Percentiles rank a stretch among this genome's conserved stretches.
These are phyloP conservation scores for Onychomys torridus DNA, from an alignment of 2,797 vertebrate genomes.

Conservation along the genomic window DNA sequence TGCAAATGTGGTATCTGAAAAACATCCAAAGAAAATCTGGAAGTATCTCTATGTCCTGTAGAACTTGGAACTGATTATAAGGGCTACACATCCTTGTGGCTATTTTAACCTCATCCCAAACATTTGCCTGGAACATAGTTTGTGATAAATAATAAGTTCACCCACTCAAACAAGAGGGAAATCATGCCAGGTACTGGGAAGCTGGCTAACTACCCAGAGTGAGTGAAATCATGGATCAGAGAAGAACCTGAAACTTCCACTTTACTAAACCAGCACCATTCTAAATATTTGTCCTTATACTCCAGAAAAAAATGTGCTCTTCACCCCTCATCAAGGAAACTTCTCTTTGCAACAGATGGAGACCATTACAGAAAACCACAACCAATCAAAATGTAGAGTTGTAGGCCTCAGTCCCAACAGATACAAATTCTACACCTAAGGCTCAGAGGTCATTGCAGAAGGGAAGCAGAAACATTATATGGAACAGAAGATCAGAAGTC, in stretches of 20 bases:
- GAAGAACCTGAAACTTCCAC: not conserved
- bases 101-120: not conserved
- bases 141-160: constrained; percentile 22
- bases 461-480: not conserved
- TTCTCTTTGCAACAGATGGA: not conserved
- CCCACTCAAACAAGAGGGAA: not conserved
- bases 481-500: not conserved
- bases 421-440: not conserved
- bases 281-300: not conserved
- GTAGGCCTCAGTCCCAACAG: not conserved
- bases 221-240: not conserved
- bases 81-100: not conserved
- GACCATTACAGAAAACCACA: not conserved
- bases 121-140: not conserved
- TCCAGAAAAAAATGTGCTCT: not conserved
- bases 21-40: constrained; percentile 27
- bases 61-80: not conserved
- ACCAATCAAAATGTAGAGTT: not conserved
- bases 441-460: not conserved
- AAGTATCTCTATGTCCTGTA: not conserved
- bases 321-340: not conserved
- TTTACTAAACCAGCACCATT: not conserved
- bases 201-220: not conserved
- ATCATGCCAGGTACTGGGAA: not conserved
- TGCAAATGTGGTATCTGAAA: constrained; percentile 15